Percentiles rank a stretch among this genome's conserved stretches.
Conservation (phyloP, 2,113 vertebrate species). For the Cynoglossus semilaevis region DNA sequence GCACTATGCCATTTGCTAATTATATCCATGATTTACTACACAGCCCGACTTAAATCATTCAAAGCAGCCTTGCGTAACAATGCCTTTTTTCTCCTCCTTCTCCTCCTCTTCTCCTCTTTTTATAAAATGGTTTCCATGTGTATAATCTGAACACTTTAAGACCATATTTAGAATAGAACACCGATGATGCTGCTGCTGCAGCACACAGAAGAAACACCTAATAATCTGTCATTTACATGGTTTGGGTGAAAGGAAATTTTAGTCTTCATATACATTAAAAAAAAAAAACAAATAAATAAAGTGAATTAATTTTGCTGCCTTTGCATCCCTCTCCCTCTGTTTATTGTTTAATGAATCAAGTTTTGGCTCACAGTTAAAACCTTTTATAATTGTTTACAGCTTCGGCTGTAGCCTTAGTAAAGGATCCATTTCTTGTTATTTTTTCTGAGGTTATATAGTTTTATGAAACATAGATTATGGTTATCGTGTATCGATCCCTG, state of each 20-base stretch:
- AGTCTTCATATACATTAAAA: slow-evolving; percentile 40
- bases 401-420: slow-evolving; percentile 68
- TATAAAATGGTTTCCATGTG: slow-evolving; percentile 99
- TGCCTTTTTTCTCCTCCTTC: slow-evolving; percentile 90
- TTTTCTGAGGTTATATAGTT: no score
- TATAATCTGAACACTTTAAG: slow-evolving; percentile 97
- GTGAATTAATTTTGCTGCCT: slow-evolving; percentile 67
- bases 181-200: slow-evolving; percentile 40
- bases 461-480: no score
- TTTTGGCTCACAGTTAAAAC: slow-evolving; percentile 76
- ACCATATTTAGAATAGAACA: slow-evolving; percentile 73
- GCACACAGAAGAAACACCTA: slow-evolving; percentile 78
- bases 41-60: slow-evolving; percentile 99
- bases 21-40: slow-evolving; percentile 99
- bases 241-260: slow-evolving; percentile 53
- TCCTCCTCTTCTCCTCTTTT: slow-evolving; percentile 90
- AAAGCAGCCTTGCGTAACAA: slow-evolving; percentile 99
- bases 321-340: slow-evolving; percentile 68
- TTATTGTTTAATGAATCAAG: slow-evolving; percentile 82
- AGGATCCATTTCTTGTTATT: slow-evolving; percentile 66
- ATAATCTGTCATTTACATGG: slow-evolving; percentile 47
- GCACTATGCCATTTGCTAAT: slow-evolving; percentile 99
- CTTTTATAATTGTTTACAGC: slow-evolving; percentile 78
- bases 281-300: slow-evolving; percentile 1
- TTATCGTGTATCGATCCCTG: no score